Base-by-base conservation (phyloP, 2,888 invertebrate genomes). In the Acrobasis repandana region DNA sequence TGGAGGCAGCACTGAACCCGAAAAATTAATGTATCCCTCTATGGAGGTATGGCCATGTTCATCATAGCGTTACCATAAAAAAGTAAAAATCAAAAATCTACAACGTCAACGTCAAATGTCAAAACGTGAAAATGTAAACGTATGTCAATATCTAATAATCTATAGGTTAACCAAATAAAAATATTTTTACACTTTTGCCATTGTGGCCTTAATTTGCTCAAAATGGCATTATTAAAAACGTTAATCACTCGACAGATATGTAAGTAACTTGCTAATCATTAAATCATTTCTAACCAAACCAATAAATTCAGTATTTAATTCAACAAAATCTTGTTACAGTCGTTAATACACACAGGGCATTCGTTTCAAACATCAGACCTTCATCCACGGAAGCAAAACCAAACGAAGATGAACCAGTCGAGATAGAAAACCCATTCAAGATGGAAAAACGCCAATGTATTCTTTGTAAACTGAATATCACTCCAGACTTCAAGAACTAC, bases 401-500 rank as follows among this genome's bases (percentile, higher is more conserved):
- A 0, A 65, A 73, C 4, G 74, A 80, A 48, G 89, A 94, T 65
- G 79, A 77, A 6, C 95, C 94, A 1, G 76, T 90, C 0, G 93
- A 94, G 66, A 95, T 96, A 77, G 84, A 93, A 65, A 97, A 98
- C 90, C 98, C 98, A 0, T 99, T 94, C 77, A 93, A 94, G 77
- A 95, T 95, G 74, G 95, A 96, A 65, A 94, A 90, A 63, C 90
- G 88, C 20, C 84, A 93, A 67, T 99, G 98, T 79, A 94, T 98
- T 69, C 87, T 98, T 10, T 99, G 99, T 82, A 95, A 95, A 85
- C 82, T 96, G 64, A 94, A 96, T 38, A 95, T 98, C n/a, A 93
- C 93, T 0, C 95, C 97, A 0, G 94, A 97, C 83, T 98, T 97
- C 79, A 99, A 98, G 87, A 99, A 99, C 86, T 95, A 96, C 0